Conservation (phyloP, 2,113 vertebrate genomes). For the Epinephelus cyanopodus region DNA sequence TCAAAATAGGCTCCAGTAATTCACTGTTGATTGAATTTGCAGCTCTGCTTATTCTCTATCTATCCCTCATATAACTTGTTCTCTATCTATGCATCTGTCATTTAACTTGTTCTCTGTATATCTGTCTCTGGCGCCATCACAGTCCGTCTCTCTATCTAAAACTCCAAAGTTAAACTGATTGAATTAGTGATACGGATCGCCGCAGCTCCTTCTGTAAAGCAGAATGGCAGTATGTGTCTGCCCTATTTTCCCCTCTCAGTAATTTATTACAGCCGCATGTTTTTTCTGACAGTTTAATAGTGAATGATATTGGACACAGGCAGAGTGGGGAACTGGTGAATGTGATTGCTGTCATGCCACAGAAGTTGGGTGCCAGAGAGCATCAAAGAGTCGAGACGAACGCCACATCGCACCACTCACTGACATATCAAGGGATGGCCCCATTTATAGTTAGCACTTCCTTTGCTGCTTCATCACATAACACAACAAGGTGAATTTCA, state of each 20-base stretch:
- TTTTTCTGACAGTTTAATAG: constrained; percentile 79
- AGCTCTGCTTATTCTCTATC: background rate
- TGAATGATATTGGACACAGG: constrained; percentile 76
- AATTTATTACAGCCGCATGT: constrained; percentile 74
- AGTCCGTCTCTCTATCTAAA: constrained; percentile 5
- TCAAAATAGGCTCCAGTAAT: background rate
- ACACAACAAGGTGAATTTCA: constrained; percentile 69
- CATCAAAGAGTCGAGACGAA: constrained; percentile 73
- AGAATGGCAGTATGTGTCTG: constrained; percentile 30
- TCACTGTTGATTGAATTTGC: background rate
- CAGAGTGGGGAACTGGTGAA: constrained; percentile 48
- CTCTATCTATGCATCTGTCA: background rate
- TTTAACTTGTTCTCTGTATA: background rate
- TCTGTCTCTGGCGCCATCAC: constrained; percentile 2
- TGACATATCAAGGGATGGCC: constrained; percentile 64
- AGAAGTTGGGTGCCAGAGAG: constrained; percentile 60
- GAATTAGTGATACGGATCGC: constrained; percentile 57
- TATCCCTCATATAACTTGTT: background rate
- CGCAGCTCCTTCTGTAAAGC: constrained; percentile 33
- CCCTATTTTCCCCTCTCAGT: constrained; percentile 19
- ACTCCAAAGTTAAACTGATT: constrained; percentile 35
- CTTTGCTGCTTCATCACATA: constrained; percentile 76
- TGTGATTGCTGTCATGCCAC: constrained; percentile 74
- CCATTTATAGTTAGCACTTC: constrained; percentile 64
- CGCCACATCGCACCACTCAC: constrained; percentile 48